These are phyloP conservation scores for Eretmodus cyanostictus DNA, from an alignment of 2,113 vertebrate species.

Conservation along the genomic window DNA sequence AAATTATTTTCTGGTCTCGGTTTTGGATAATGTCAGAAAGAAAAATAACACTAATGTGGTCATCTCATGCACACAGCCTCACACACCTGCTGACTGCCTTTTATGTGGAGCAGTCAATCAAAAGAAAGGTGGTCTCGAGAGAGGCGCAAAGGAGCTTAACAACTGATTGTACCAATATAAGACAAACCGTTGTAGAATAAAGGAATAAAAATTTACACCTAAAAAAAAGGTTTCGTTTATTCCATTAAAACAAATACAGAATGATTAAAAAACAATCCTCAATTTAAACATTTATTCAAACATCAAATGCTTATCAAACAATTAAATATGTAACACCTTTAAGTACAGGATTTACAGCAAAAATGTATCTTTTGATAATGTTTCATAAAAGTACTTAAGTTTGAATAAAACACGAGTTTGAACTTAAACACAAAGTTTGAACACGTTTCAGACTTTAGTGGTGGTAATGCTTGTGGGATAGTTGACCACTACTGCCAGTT, in stretches of 20 bases:
- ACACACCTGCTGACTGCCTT: not conserved
- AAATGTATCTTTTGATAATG: not conserved
- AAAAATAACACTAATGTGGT: not conserved
- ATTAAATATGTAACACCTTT: constrained; percentile 18
- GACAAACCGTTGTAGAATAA: not conserved
- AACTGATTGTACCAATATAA: not conserved
- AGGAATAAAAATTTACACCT: not conserved
- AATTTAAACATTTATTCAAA: constrained; percentile 3
- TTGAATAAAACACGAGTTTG: not conserved
- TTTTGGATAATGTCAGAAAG: not conserved
- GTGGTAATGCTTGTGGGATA: not conserved
- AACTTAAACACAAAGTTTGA: not conserved
- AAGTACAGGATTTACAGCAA: constrained; percentile 7
- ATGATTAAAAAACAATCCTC: not conserved
- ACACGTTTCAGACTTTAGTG: not conserved
- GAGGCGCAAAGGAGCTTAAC: not conserved
- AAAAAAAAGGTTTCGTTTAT: not conserved
- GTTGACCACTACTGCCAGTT: constrained; percentile 39
- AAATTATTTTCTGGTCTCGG: not conserved
- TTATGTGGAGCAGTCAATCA: not conserved
- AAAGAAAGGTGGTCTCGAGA: not conserved
- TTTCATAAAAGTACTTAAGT: not conserved
- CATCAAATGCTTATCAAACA: not conserved
- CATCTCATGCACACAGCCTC: not conserved
- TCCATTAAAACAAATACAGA: not conserved